Conservation (phyloP, 2,797 vertebrate genomes). For the Spinibarbus caldwelli region DNA sequence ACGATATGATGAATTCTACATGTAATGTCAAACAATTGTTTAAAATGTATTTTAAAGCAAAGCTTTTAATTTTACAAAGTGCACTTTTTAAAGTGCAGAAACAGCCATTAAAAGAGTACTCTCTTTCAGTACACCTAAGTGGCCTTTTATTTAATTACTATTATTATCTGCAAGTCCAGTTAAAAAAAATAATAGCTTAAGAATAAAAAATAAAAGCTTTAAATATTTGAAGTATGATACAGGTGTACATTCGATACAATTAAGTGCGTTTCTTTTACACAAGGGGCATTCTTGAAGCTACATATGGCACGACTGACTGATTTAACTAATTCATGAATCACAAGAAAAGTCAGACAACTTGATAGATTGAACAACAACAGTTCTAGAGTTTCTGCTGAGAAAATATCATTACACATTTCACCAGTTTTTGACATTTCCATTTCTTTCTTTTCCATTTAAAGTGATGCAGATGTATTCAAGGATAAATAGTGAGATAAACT, state of each 20-base stretch:
- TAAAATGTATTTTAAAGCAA: not conserved
- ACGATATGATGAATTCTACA: too few relatives aligned
- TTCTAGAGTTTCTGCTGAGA: not conserved
- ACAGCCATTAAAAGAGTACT: not conserved
- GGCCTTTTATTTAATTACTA: not conserved
- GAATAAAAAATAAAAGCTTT: too few relatives aligned
- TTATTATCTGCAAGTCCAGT: not conserved
- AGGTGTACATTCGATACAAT: not conserved
- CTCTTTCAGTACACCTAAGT: not conserved
- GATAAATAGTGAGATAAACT: not conserved
- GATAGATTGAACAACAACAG: not conserved
- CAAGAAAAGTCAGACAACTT: not conserved
- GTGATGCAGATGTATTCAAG: not conserved
- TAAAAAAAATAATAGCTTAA: too few relatives aligned
- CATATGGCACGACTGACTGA: not conserved
- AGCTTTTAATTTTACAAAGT: too few relatives aligned
- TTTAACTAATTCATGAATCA: not conserved
- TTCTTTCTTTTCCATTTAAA: not conserved
- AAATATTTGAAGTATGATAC: not conserved
- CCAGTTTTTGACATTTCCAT: not conserved
- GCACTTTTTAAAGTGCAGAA: not conserved
- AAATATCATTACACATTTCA: not conserved
- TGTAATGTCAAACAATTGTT: too few relatives aligned
- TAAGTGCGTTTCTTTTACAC: too few relatives aligned
- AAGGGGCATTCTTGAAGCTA: not conserved